A percentile compares a stretch with the other conserved stretches of the same genome.
Conservation (phyloP, 2,888 invertebrate genomes). For the Osmoderma eremita region DNA sequence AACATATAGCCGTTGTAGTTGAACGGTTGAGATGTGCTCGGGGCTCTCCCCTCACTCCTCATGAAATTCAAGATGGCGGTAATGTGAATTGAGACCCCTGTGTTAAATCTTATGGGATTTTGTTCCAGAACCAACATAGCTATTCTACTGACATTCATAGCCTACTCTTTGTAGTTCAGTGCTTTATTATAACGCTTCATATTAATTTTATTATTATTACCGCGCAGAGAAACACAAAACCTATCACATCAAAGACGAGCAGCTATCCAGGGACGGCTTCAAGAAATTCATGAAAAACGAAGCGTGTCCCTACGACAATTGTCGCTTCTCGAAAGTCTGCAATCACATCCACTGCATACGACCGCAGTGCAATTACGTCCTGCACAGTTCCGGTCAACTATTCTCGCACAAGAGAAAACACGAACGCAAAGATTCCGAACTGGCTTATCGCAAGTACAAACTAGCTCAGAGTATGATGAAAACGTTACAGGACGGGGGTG, state of each 20-base stretch:
- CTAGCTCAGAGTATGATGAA: constrained; percentile 70
- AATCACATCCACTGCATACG: constrained; percentile 99
- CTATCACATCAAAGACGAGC: constrained; percentile 97
- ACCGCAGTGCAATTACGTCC: constrained; percentile 92
- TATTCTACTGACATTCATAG: too few species aligned
- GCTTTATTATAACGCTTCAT: neutral
- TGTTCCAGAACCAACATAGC: too few species aligned
- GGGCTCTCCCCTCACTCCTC: too few species aligned
- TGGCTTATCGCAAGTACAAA: constrained; percentile 83
- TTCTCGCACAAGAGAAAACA: constrained; percentile 98
- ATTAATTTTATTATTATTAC: constrained; percentile 62
- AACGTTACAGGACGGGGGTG: constrained; percentile 68
- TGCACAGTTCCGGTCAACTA: constrained; percentile 96
- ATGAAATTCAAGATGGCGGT: too few species aligned
- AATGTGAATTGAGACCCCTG: too few species aligned
- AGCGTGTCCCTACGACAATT: constrained; percentile 88
- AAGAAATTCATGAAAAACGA: constrained; percentile 99
- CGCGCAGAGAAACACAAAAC: constrained; percentile 92
- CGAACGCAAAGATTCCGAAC: constrained; percentile 91
- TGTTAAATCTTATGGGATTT: too few species aligned
- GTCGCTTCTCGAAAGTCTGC: constrained; percentile 93
- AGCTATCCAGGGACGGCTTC: constrained; percentile 94
- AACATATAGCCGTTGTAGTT: too few species aligned
- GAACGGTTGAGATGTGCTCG: too few species aligned
- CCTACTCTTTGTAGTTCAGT: too few species aligned